Evolutionary conservation across 2,113 vertebrate species (phyloP).

Genomic region (Shinisaurus crocodilurus): DNA sequence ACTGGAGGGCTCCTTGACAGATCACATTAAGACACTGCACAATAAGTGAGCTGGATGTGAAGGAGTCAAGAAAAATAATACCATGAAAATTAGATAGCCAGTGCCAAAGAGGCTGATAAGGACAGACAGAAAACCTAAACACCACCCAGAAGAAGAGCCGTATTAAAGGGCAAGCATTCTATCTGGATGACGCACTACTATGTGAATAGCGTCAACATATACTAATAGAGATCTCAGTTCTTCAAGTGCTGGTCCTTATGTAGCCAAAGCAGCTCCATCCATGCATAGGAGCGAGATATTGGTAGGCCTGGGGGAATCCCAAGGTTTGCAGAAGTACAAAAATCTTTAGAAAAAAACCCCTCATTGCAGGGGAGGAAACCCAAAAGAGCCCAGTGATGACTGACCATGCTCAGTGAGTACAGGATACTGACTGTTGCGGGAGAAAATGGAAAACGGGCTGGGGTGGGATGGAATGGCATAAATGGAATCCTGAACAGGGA

Average conservation of each 20-base stretch:
- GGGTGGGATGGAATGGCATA: not conserved
- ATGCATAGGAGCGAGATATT: not conserved
- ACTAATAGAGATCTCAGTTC: not conserved
- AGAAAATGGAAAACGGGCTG: not conserved
- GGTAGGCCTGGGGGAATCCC: not conserved
- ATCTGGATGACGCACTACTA: not conserved
- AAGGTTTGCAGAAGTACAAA: not conserved
- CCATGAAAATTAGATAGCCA: not conserved
- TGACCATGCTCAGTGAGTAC: not conserved
- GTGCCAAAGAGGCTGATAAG: not conserved
- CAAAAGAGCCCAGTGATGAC: not conserved
- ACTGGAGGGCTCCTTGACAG: not conserved
- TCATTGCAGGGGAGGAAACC: too few relatives aligned
- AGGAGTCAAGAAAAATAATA: not conserved
- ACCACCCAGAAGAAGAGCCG: not conserved
- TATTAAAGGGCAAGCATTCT: not conserved
- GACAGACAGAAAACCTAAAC: not conserved
- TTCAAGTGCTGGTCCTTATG: too few relatives aligned
- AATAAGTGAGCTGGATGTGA: not conserved
- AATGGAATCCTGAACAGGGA: not conserved
- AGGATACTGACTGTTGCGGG: not conserved
- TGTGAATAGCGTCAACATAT: not conserved
- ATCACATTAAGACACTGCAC: not conserved
- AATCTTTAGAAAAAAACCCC: too few relatives aligned
- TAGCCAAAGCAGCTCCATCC: not conserved